A percentile compares a stretch with the other conserved stretches of the same genome.
Evolutionary conservation across 1,140 invertebrate species (phyloP).

Genomic region (Halyomorpha halys): DNA sequence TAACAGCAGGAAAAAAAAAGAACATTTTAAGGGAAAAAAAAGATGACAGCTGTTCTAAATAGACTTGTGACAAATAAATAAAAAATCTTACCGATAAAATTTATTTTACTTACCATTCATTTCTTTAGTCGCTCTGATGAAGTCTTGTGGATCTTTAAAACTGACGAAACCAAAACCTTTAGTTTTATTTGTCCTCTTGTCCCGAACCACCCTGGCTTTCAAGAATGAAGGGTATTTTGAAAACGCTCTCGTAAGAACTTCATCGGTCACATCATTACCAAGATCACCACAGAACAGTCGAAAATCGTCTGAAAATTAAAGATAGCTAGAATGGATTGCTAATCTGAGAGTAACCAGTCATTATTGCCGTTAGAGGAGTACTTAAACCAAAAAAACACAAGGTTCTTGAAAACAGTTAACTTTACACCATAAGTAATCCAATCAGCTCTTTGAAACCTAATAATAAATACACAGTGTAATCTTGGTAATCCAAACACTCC

Average conservation of each 20-base stretch:
- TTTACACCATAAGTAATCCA: too few species aligned
- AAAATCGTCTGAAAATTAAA: constrained; percentile 70
- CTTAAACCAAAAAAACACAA: too few species aligned
- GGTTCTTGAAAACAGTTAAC: too few species aligned
- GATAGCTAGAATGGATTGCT: too few species aligned
- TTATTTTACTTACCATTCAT: constrained; percentile 66
- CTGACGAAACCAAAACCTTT: constrained; percentile 99
- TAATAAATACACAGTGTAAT: too few species aligned
- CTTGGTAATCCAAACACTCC: too few species aligned
- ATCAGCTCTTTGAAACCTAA: too few species aligned
- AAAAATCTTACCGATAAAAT: neutral
- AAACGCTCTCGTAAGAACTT: constrained; percentile 86
- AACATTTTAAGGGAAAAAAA: neutral
- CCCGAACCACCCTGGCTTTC: constrained; percentile 88
- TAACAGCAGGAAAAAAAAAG: neutral
- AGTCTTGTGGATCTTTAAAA: constrained; percentile 95
- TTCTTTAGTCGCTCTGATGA: constrained; percentile 96
- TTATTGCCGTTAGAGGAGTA: too few species aligned
- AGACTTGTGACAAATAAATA: neutral
- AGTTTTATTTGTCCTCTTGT: constrained; percentile 94
- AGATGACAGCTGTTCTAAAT: neutral
- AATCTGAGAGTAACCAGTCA: too few species aligned
- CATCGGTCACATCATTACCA: constrained; percentile 98
- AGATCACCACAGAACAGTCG: constrained; percentile 97
- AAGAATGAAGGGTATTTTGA: constrained; percentile 91